A percentile compares a stretch with the other conserved stretches of the same genome.
These are phyloP conservation scores for Cercopithecus mitis DNA, from an alignment of 2,797 vertebrate genomes.

Conservation along the genomic window DNA sequence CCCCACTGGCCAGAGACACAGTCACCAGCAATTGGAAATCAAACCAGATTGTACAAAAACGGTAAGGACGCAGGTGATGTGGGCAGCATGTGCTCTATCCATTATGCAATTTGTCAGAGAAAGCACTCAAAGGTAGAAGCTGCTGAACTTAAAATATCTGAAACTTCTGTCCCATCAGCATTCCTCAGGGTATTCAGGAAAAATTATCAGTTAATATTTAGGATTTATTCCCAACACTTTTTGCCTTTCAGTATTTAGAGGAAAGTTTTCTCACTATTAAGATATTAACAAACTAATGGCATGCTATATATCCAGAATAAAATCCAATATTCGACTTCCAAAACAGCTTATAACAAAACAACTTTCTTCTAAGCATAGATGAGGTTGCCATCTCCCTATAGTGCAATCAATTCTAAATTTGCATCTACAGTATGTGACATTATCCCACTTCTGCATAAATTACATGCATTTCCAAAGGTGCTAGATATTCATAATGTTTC, in stretches of 20 bases:
- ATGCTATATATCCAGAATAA: background rate
- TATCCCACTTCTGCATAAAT: background rate
- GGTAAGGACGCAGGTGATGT: background rate
- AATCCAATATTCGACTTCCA: background rate
- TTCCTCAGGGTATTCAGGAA: background rate
- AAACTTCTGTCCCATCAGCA: background rate
- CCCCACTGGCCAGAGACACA: background rate
- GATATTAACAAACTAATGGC: background rate
- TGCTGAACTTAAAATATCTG: background rate
- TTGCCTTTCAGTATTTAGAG: background rate
- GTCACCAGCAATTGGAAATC: background rate
- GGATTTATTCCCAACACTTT: background rate
- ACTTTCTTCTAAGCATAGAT: background rate
- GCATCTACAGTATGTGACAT: background rate
- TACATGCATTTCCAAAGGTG: background rate
- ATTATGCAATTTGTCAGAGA: background rate
- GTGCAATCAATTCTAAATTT: background rate
- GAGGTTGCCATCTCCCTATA: background rate
- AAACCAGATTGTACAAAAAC: background rate
- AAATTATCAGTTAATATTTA: background rate
- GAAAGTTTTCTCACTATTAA: background rate
- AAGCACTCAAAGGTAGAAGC: background rate
- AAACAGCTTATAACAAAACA: background rate
- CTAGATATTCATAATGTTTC: background rate
- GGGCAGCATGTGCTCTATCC: background rate